Evolutionary conservation across 2,113 vertebrate genomes (phyloP).

Genomic region (Grammomys surdaster): DNA sequence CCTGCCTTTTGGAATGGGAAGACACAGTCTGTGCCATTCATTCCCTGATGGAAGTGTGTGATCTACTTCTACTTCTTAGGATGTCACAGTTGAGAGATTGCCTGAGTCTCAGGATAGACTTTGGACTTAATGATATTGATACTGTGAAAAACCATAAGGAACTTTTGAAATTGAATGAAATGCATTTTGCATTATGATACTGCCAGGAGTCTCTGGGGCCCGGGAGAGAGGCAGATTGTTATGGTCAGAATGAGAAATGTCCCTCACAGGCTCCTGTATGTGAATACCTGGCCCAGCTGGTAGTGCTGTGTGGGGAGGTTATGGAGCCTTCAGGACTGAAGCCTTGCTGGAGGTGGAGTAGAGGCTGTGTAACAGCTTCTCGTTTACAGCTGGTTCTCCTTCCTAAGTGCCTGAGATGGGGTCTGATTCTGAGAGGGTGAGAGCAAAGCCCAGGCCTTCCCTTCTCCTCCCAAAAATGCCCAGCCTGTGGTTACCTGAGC

Average conservation of each 20-base stretch:
- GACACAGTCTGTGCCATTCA: neutral
- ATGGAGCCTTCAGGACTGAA: neutral
- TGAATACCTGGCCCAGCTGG: neutral
- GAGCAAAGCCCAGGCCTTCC: neutral
- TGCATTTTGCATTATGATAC: neutral
- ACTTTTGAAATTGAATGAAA: neutral
- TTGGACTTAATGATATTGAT: neutral
- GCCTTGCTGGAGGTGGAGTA: neutral
- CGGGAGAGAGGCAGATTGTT: neutral
- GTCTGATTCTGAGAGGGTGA: neutral
- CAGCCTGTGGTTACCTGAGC: constrained; percentile 66
- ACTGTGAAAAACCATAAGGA: neutral
- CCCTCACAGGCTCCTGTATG: neutral
- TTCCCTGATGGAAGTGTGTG: neutral
- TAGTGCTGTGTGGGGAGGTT: neutral
- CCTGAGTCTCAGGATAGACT: neutral
- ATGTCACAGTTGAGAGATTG: neutral
- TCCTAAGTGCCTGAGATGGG: neutral
- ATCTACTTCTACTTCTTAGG: neutral
- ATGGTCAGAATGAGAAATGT: neutral
- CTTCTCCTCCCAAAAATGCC: neutral
- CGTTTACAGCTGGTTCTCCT: neutral
- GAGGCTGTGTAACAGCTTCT: neutral
- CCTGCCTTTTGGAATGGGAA: neutral
- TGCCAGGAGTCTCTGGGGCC: neutral